These are phyloP conservation scores for Arctocebus calabarensis DNA, from an alignment of 2,797 vertebrate genomes.

Conservation along the genomic window DNA sequence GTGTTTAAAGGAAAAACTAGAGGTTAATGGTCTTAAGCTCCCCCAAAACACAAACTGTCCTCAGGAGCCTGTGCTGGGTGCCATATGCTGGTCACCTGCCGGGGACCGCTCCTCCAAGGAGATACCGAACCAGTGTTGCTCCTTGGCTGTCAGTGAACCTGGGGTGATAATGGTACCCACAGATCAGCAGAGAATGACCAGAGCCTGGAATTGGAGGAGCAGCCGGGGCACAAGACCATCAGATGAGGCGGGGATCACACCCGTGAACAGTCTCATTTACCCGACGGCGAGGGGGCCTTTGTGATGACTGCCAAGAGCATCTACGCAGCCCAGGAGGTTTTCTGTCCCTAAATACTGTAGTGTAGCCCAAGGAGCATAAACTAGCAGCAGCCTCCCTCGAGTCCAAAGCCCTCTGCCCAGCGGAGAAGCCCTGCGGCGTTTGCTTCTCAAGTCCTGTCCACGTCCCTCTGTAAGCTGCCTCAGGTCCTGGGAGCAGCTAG, in stretches of 20 bases:
- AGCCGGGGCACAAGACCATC: neutral
- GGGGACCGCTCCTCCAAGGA: neutral
- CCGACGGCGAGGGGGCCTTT: neutral
- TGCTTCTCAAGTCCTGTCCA: neutral
- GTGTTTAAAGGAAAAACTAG: neutral
- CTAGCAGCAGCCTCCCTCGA: neutral
- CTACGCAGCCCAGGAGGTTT: neutral
- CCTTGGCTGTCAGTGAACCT: neutral
- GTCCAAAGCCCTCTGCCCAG: neutral
- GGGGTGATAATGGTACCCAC: neutral
- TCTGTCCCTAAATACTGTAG: neutral
- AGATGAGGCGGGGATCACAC: neutral
- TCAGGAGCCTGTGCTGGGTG: neutral
- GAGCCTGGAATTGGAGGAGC: neutral
- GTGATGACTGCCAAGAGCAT: neutral
- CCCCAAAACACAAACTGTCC: neutral
- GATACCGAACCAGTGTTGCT: neutral
- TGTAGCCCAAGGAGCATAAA: neutral
- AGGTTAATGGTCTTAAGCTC: constrained; percentile 12
- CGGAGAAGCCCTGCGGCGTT: neutral
- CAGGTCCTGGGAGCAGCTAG: neutral
- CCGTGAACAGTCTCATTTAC: neutral
- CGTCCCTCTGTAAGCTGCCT: neutral
- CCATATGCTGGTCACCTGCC: neutral
- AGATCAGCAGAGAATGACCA: neutral